These are phyloP conservation scores for Pseudomyrmex sp. DNA, from an alignment of 1,140 invertebrate species.

Conservation along the genomic window DNA sequence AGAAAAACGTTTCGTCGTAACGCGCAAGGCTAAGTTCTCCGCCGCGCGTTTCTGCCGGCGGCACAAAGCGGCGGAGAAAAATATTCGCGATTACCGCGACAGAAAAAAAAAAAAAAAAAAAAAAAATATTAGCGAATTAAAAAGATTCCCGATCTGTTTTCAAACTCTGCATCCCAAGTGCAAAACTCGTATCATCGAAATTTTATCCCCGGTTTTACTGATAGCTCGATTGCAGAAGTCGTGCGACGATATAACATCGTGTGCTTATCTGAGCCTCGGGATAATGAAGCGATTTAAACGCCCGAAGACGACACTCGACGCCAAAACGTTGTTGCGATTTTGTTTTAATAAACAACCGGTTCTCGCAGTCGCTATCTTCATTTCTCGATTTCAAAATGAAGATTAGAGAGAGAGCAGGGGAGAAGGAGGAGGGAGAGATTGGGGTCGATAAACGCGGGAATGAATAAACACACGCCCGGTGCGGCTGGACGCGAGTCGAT, in stretches of 20 bases:
- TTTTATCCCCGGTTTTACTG: neutral
- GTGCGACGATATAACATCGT: neutral
- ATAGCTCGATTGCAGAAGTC: neutral
- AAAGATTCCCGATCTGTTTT: neutral
- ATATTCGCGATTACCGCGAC: neutral
- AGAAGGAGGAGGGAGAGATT: too few relatives aligned
- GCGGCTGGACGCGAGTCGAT: constrained; percentile 39
- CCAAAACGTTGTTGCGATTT: constrained; percentile 26
- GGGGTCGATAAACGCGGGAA: neutral
- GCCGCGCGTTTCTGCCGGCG: neutral
- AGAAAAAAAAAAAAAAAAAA: too few relatives aligned
- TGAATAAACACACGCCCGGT: constrained; percentile 17
- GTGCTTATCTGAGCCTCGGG: neutral
- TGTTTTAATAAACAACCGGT: constrained; percentile 26
- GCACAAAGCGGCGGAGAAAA: neutral
- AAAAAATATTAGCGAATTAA: neutral
- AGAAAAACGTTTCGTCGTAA: constrained; percentile 14
- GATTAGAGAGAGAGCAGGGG: neutral
- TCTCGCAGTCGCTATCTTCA: neutral
- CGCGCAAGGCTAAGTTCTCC: constrained; percentile 7
- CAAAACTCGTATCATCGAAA: neutral
- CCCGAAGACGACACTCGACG: neutral
- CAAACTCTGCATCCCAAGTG: neutral
- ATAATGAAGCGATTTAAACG: constrained; percentile 1
- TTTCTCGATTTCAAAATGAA: constrained; percentile 39